Base-by-base conservation (phyloP, 2,888 invertebrate genomes). In the Spodoptera littoralis region DNA sequence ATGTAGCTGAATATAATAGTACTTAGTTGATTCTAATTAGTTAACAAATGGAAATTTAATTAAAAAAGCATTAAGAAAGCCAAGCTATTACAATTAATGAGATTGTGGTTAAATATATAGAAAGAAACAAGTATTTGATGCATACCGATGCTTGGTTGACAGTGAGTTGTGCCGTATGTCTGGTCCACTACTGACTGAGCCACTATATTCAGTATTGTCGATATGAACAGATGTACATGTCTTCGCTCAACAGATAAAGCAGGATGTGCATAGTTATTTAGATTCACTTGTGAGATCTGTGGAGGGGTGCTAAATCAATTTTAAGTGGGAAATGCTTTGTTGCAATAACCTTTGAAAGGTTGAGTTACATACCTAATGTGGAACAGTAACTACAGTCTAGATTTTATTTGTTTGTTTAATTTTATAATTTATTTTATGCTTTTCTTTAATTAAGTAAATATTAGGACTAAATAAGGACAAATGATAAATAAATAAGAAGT, bases 261-360 rank as follows among this genome's bases (percentile, higher is more conserved):
- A 71, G 75, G 71, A 71, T 60, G 64, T 71, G 75, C 75, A 63
- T 69, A 71, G 58, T 71, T 66, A 77, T 59, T 65, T 54, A 49
- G 58, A 70, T 65, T 61, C 76, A 70, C 60, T 70, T 58, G 52
- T 69, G 44, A 74, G 71, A 47, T 27, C 44, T 53, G 52, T n/a
- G 49, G 70, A 47, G 58, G 64, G 75, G 75, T 72, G 44, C 64
- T 74, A 70, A 69, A 69, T 74, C 59, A 72, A 50, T 54, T 72
- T 54, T 74, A 72, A 72, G 56, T 70, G 75, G 70, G 49, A 60
- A 56, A 54, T 74, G 53, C 56, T 74, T 70, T 74, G 56, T 60
- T 60, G 59, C 53, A 57, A 50, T 69, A 69, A 59, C 55, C 52
- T 74, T 69, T 43, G 43, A 11, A 65, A 49, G 41, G 49, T 56